phyloP scores from a whole-genome alignment of 2,113 vertebrate genomes.

The Gambusia holbrooki region DNA sequence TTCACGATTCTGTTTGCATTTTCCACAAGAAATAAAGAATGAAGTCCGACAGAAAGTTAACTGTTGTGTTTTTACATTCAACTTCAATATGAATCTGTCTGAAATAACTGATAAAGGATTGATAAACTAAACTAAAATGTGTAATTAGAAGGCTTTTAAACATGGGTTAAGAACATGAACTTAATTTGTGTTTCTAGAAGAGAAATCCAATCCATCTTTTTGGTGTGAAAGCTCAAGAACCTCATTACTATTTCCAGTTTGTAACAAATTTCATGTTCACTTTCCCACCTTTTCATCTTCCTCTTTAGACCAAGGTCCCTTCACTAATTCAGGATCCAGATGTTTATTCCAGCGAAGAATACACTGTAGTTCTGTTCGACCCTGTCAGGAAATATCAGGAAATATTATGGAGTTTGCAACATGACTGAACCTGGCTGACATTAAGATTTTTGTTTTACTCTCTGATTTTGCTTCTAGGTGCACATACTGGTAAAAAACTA shows the following conservation, averaged over 20 bases:
- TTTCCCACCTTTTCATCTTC: slow-evolving; percentile 90
- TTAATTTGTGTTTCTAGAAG: too few species aligned
- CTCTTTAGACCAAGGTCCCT: slow-evolving; percentile 91
- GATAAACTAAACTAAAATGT: too few species aligned
- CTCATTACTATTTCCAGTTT: background rate
- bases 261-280: background rate
- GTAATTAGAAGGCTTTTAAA: too few species aligned
- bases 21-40: too few species aligned
- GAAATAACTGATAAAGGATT: too few species aligned
- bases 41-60: too few species aligned
- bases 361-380: slow-evolving; percentile 88
- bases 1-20: too few species aligned
- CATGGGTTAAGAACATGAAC: too few species aligned
- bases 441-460: background rate
- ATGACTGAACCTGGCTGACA: background rate
- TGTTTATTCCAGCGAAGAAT: slow-evolving; percentile 87
- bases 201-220: too few species aligned
- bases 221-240: too few species aligned
- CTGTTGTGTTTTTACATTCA: too few species aligned
- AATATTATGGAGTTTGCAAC: background rate
- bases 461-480: background rate
- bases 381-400: slow-evolving; percentile 73
- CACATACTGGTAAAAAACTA: slow-evolving; percentile 90
- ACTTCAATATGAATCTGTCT: too few species aligned
- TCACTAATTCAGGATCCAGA: slow-evolving; percentile 87